phyloP scores from a whole-genome alignment of 2,113 vertebrate genomes.

The Eublepharis macularius region DNA sequence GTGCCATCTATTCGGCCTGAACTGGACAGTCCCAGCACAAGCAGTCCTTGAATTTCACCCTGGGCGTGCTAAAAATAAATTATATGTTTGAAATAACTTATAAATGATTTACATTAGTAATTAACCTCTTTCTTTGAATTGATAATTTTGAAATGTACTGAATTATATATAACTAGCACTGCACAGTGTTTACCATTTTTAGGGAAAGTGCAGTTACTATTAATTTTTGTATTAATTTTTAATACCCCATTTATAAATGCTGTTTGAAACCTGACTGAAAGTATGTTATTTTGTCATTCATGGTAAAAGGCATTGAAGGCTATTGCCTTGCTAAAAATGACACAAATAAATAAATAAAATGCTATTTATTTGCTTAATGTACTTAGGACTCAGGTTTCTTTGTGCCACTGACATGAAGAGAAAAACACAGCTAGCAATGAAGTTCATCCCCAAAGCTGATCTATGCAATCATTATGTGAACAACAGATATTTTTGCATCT shows the following conservation, averaged over 20 bases:
- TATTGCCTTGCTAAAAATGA: not conserved
- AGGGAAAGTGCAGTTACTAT: constrained; percentile 19
- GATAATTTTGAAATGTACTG: constrained; percentile 2
- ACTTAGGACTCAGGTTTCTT: constrained; percentile 10
- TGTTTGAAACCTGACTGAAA: constrained; percentile 6
- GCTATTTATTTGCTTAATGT: not conserved
- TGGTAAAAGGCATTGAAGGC: not conserved
- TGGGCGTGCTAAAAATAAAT: not conserved
- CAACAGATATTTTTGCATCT: constrained; percentile 17
- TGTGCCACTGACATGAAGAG: constrained; percentile 6
- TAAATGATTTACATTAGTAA: constrained; percentile 18
- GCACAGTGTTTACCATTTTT: constrained; percentile 7
- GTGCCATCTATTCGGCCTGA: not conserved
- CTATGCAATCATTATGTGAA: constrained; percentile 23
- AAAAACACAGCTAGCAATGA: constrained; percentile 14
- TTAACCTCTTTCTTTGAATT: constrained; percentile 22
- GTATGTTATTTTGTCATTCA: constrained; percentile 6
- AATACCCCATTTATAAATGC: constrained; percentile 21
- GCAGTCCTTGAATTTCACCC: constrained; percentile 4
- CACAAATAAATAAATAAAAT: too few relatives aligned
- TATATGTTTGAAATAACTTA: constrained; percentile 1
- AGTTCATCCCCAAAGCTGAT: constrained; percentile 24
- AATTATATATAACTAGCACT: constrained; percentile 27
- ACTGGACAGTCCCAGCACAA: not conserved
- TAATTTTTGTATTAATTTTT: constrained; percentile 36